Evolutionary conservation across 2,888 invertebrate species (phyloP), one percentile per base, ranked within the genome.

Genomic region (Noctua comes): DNA sequence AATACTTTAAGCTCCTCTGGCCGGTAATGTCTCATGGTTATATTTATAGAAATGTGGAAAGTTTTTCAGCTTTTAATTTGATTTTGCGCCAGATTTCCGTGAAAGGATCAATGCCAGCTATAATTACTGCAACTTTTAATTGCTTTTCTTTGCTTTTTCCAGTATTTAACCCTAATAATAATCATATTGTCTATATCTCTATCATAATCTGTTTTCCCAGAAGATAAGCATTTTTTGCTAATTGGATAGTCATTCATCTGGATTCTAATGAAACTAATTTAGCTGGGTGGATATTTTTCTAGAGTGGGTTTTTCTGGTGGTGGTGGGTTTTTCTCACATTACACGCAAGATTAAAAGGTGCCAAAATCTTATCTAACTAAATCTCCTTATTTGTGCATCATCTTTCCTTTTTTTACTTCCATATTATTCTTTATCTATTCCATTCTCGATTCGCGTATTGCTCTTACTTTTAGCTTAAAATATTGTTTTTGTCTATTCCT

Each of bases 21-120:
- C 36, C 72, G 68, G 36, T 66, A 76, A 80, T 78, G 57, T 84
- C 48, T 80, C 11, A 65, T 71, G n/a, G 18, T 43, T 74, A 83
- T 84, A 73, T 73, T 43, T 24, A n/a, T 4, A 27, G 27, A 21
- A 48, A 51, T 31, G 46, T 8, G 6, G 2, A 59, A 48, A 64
- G 13, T 16, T 13, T 21, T 27, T 1, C n/a, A 62, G 8, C 1
- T 57, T 69, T n/a, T n/a, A n/a, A 66, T 69, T 71, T 27, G 18
- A 66, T 62, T 62, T 72, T 7, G 13, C 0, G 18, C 51, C 16
- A 8, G 21, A 62, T 66, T 51, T 64, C 10, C 6, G 31, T 24
- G 11, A 18, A 18, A 3, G 0, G 16, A 48, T 69, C 16, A 24
- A 43, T 31, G 11, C 1, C 18, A 48, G 8, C 24, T 10, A 51